Evolutionary conservation across 2,888 invertebrate species (phyloP).

Genomic region (Tinea trinotella): DNA sequence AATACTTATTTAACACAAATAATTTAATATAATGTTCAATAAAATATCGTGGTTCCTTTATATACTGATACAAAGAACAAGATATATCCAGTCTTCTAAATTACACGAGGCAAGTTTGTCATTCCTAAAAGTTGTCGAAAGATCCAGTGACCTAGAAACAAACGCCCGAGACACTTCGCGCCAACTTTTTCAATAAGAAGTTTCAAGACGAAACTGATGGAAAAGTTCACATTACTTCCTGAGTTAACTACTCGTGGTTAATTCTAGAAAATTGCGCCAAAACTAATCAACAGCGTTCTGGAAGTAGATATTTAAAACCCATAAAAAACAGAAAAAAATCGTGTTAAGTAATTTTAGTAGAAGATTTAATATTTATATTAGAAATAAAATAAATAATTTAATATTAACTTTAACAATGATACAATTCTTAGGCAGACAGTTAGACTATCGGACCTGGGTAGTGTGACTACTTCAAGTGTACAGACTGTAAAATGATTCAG

Average conservation of each 20-base stretch:
- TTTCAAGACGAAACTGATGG: conserved; percentile 40
- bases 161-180: conserved; percentile 30
- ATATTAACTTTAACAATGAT: too few relatives aligned
- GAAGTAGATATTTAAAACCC: background rate
- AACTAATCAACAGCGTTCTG: conserved; percentile 11
- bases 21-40: too few relatives aligned
- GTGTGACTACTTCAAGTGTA: too few relatives aligned
- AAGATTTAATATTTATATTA: too few relatives aligned
- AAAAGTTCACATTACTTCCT: conserved; percentile 35
- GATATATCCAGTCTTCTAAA: conserved; percentile 29
- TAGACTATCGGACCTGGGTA: too few relatives aligned
- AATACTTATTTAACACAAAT: too few relatives aligned
- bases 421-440: too few relatives aligned
- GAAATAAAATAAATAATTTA: too few relatives aligned
- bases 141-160: conserved; percentile 46
- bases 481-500: too few relatives aligned
- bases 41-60: background rate
- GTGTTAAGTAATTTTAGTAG: too few relatives aligned
- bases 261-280: conserved; percentile 1
- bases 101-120: conserved; percentile 40
- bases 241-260: conserved; percentile 22
- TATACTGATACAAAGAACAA: background rate
- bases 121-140: conserved; percentile 30
- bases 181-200: conserved; percentile 57
- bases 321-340: too few relatives aligned